Conservation (phyloP, 2,888 invertebrate species). For the Drosophila kanekoi region DNA sequence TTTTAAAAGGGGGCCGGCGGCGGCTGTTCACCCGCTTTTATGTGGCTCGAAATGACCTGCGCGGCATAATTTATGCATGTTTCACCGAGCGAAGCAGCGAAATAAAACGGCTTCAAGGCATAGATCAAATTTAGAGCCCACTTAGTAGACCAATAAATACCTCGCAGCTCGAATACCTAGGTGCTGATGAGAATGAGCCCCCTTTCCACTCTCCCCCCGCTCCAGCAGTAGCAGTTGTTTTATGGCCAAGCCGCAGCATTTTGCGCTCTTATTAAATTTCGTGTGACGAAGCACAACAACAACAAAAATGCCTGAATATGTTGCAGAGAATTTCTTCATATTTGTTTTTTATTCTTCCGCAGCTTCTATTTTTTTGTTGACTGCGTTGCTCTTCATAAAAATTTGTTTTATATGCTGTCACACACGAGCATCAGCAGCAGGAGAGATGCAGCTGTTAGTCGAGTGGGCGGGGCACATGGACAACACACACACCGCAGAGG, state of each 20-base stretch:
- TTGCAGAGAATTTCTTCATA: slow-evolving; percentile 34
- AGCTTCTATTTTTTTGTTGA: slow-evolving; percentile 34
- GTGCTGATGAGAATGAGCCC: slow-evolving; percentile 14
- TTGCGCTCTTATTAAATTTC: slow-evolving; percentile 72
- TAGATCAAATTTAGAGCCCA: slow-evolving; percentile 80
- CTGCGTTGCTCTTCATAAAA: slow-evolving; percentile 72
- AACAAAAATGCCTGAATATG: slow-evolving; percentile 52
- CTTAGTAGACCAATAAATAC: slow-evolving; percentile 80
- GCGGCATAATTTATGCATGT: slow-evolving; percentile 75
- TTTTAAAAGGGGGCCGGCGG: slow-evolving; percentile 1
- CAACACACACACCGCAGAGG: slow-evolving; percentile 28
- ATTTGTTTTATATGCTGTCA: slow-evolving; percentile 79
- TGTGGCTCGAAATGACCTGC: slow-evolving; percentile 51
- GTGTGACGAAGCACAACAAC: slow-evolving; percentile 44
- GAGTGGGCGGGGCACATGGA: slow-evolving; percentile 46
- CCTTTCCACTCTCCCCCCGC: not conserved
- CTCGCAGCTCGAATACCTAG: slow-evolving; percentile 48
- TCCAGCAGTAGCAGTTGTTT: slow-evolving; percentile 40
- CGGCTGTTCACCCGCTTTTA: slow-evolving; percentile 54
- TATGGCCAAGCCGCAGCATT: slow-evolving; percentile 62
- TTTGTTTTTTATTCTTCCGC: not conserved
- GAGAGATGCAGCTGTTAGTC: slow-evolving; percentile 38
- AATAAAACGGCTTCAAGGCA: slow-evolving; percentile 59
- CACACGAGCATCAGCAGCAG: slow-evolving; percentile 24
- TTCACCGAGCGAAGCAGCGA: slow-evolving; percentile 39